Conservation (phyloP, 2,888 invertebrate species). For the Pycnomerus fuliginosus region DNA sequence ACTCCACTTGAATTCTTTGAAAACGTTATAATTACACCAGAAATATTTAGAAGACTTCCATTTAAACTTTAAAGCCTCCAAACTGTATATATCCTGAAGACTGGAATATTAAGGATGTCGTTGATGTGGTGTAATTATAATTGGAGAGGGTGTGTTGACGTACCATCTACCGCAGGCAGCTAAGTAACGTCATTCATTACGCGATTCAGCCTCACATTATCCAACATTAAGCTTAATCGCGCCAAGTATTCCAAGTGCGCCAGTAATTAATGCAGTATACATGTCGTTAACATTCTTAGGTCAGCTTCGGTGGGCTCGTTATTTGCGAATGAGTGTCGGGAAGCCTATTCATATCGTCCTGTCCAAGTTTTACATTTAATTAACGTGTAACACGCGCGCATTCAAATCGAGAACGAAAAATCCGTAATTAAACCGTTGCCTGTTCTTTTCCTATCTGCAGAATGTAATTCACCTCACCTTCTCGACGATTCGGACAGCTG, state of each 20-base stretch:
- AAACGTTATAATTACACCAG: too few relatives aligned
- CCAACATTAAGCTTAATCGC: conserved; percentile 46
- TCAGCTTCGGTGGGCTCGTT: conserved; percentile 37
- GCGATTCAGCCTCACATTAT: conserved; percentile 42
- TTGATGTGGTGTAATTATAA: conserved; percentile 34
- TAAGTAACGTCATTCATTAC: conserved; percentile 44
- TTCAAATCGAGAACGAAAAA: too few relatives aligned
- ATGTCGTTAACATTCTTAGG: conserved; percentile 50
- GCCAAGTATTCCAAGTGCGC: conserved; percentile 48
- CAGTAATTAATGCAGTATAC: conserved; percentile 49
- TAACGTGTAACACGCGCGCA: too few relatives aligned
- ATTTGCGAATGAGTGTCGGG: conserved; percentile 18
- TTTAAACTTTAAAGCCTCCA: too few relatives aligned
- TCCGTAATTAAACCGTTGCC: too few relatives aligned
- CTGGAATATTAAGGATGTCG: conserved; percentile 15
- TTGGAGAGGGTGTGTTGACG: conserved; percentile 36
- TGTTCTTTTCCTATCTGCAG: too few relatives aligned
- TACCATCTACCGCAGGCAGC: conserved; percentile 28
- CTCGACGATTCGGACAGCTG: conserved; percentile 51
- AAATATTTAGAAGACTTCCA: too few relatives aligned
- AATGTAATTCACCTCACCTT: conserved; percentile 45
- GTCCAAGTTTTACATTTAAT: too few relatives aligned
- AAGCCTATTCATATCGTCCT: too few relatives aligned
- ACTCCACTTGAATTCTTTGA: too few relatives aligned
- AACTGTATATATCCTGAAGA: conserved; percentile 6